Evolutionary conservation across 2,888 invertebrate species (phyloP).

Genomic region (Spodoptera picta): DNA sequence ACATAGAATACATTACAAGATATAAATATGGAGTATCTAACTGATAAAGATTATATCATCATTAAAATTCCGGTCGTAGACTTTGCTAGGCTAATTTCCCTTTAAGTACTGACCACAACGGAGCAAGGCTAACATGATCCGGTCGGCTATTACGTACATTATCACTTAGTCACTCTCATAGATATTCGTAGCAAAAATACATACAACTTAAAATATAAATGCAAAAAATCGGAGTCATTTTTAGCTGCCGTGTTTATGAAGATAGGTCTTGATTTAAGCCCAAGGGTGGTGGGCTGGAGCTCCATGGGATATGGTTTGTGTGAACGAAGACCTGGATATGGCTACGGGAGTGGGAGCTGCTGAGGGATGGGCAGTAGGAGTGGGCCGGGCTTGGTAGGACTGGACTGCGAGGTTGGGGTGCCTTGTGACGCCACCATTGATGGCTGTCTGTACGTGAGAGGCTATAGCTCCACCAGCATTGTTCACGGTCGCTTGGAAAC

Average conservation of each 20-base stretch:
- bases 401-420: conserved; percentile 24
- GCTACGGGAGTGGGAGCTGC: conserved; percentile 66
- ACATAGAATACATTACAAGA: conserved; percentile 54
- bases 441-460: conserved; percentile 16
- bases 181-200: conserved; percentile 54
- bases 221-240: conserved; percentile 61
- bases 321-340: conserved; percentile 73
- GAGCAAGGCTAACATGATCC: conserved; percentile 70
- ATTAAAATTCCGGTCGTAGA: conserved; percentile 31
- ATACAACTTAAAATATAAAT: conserved; percentile 66
- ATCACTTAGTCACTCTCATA: conserved; percentile 63
- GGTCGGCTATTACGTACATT: conserved; percentile 70
- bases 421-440: conserved; percentile 27
- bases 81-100: conserved; percentile 64
- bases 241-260: conserved; percentile 3
- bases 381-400: conserved; percentile 41
- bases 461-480: conserved; percentile 65
- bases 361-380: conserved; percentile 50
- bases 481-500: conserved; percentile 87
- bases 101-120: conserved; percentile 59
- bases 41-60: conserved; percentile 16
- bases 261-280: conserved; percentile 57
- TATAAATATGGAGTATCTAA: conserved; percentile 29
- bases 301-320: conserved; percentile 70
- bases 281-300: conserved; percentile 65